Conservation (phyloP, 2,113 vertebrate genomes). For the Monarcha castaneiventris region DNA sequence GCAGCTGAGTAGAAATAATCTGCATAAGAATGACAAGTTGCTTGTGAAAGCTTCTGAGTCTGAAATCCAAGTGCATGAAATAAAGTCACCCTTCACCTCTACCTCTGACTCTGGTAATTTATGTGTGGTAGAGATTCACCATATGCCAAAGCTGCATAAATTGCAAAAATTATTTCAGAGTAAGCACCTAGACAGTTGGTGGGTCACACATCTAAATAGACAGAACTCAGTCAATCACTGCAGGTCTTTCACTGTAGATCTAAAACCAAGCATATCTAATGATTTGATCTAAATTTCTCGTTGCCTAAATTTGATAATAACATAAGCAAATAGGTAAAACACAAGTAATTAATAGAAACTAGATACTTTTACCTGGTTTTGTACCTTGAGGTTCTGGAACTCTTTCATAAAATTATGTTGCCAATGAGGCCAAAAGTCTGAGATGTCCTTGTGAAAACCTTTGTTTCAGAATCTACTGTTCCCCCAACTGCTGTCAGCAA, state of each 20-base stretch:
- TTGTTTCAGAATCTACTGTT: slow-evolving; percentile 62
- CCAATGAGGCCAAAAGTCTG: background rate
- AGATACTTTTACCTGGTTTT: background rate
- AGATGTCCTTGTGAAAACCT: background rate
- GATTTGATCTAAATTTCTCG: background rate
- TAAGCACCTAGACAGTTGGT: background rate
- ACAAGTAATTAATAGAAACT: background rate
- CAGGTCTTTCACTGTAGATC: background rate
- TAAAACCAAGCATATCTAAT: background rate
- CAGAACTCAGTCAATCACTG: background rate
- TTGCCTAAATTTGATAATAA: background rate
- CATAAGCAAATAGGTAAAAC: background rate
- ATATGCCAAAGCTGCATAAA: background rate
- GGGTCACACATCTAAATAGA: background rate
- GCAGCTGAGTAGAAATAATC: background rate
- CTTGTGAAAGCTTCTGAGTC: background rate
- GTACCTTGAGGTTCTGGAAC: background rate
- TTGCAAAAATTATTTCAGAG: background rate
- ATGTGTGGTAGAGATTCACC: background rate
- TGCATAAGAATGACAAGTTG: background rate
- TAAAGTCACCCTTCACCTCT: background rate
- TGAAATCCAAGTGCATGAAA: background rate
- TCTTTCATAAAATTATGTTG: background rate
- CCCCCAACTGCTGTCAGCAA: slow-evolving; percentile 2
- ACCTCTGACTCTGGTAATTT: background rate